Evolutionary conservation across 2,797 vertebrate species (phyloP), one percentile per base, ranked within the genome.

Genomic region (Brachymystax lenok): DNA sequence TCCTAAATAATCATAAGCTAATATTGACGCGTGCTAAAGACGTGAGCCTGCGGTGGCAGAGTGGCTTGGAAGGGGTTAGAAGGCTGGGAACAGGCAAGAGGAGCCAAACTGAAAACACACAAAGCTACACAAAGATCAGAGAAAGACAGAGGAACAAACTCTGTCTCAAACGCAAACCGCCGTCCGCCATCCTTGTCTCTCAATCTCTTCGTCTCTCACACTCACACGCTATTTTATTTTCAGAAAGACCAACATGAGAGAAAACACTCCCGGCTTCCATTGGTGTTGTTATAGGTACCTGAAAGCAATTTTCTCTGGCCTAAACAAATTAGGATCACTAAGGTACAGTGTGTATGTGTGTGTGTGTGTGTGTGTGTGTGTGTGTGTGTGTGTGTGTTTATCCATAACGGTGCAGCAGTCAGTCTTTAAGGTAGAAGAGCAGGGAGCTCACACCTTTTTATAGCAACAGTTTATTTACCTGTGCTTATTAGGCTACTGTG

Each of bases 11-110:
- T 93, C 89, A 84, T 88, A 72, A 91, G 80, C 91, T 84, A 93
- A 94, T 94, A 93, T 93, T 94, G 88, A 93, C 92, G 87, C 54
- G 80, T 83, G 90, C 90, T 93, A 92, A 94, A 94, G 93, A 90
- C 86, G 91, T 91, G 84, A 84, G 81, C 82, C 86, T 92, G 92
- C 61, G 92, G 93, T 89, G 78, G 83, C 16, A 2, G 83, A 83
- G 75, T 63, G 89, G 84, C 27, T 28, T n/a, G 56, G n/a, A 10
- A 54, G 16, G 75, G 84, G 77, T 71, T 76, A 56, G 86, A 80
- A 81, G 78, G 75, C 85, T 87, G 83, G 76, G 88, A 92, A 89
- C 83, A 90, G 90, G 89, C 85, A 87, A 83, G 59, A 74, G 84
- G 83, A 87, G 87, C 88, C 83, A 68, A 79, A 80, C 78, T 87